Percentiles rank a stretch among this genome's conserved stretches.
Conservation (phyloP, 2,113 vertebrate genomes). For the Meles meles region DNA sequence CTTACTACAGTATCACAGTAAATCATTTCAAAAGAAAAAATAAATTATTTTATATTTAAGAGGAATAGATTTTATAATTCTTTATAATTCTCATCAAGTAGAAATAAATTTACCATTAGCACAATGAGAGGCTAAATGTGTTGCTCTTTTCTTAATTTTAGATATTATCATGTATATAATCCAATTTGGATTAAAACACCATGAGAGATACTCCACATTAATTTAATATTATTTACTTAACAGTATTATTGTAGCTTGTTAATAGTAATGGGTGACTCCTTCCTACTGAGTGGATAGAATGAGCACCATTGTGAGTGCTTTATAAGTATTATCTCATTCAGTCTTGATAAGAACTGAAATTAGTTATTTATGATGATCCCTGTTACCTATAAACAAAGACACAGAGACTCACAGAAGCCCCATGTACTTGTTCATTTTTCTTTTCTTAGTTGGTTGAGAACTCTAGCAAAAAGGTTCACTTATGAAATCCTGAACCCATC, state of each 20-base stretch:
- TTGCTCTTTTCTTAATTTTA: constrained; percentile 33
- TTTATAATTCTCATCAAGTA: constrained; percentile 30
- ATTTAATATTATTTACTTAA: constrained; percentile 25
- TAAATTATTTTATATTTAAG: neutral
- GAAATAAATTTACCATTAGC: neutral
- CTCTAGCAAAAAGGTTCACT: neutral
- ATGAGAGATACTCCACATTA: neutral
- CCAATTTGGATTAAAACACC: neutral
- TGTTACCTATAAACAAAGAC: neutral
- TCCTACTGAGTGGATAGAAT: neutral
- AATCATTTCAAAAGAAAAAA: neutral
- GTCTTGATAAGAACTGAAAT: neutral
- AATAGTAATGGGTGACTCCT: neutral
- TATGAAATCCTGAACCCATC: accelerated
- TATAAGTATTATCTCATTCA: neutral
- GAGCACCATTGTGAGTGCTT: neutral
- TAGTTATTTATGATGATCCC: neutral
- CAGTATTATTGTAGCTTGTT: neutral
- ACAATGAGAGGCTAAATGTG: neutral
- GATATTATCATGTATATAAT: neutral
- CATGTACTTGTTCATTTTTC: neutral
- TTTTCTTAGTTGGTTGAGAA: neutral
- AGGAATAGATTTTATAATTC: neutral
- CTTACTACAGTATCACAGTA: neutral
- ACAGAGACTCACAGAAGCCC: neutral